Base-by-base conservation (phyloP, 1,140 invertebrate genomes). In the Drosophila trapezifrons region DNA sequence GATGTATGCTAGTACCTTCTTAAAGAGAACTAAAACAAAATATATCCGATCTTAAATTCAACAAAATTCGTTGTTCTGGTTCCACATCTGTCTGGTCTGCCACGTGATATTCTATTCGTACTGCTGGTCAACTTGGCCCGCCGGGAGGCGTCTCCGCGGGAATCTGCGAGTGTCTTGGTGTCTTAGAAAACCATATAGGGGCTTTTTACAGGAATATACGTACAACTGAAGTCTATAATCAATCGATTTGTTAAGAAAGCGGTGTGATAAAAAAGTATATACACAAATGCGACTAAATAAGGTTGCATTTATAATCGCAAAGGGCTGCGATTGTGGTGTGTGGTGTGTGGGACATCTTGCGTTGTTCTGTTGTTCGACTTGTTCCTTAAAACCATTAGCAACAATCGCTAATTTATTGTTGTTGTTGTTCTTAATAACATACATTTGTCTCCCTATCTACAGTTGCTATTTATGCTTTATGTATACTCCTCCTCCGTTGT, bases 401-500 rank as follows among this genome's bases (percentile, higher is more conserved):
- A 69, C 78, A 76, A 66, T 75, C 55, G n/a, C 49, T 51, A 54
- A 51, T 83, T 76, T 67, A 38, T 79, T 56, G 38, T 51, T 70
- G 42, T 60, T 69, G 40, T 77, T 72, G 51, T 64, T 67, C 51
- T 67, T 72, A 70, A 49, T 79, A 67, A 46, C 45, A 70, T 78
- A 87, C 54, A 84, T 79, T 74, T 84, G 69, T 78, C 77, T 71
- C 73, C 84, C 84, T 89, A 89, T 89, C 84, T 89, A 89, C 84
- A 89, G 80, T 90, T 51, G 67, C 76, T 84, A 80, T 75, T 63
- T 64, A 69, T 65, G 38, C 45, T 64, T 51, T 56, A 51, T 52
- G 46, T 70, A 49, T 56, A 58, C 35, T 32, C 38, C 63, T 73
- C 43, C 25, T 43, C 66, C 66, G 63, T 78, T 63, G 52, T 78